Evolutionary conservation across 2,888 invertebrate genomes (phyloP).

Genomic region (Ophion obscuratus): DNA sequence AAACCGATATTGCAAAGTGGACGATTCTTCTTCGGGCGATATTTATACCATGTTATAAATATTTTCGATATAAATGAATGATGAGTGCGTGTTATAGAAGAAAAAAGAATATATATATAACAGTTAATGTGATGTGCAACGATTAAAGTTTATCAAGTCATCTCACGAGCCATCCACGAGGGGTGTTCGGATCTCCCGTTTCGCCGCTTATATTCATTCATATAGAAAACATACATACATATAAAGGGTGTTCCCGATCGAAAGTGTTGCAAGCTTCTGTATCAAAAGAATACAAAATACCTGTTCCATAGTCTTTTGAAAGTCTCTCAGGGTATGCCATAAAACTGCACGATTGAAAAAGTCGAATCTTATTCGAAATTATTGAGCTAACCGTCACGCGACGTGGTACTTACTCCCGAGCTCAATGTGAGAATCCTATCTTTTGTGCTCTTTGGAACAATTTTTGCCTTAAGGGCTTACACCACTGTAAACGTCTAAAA

Average conservation of each 20-base stretch:
- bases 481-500: no score
- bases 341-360: no score
- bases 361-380: no score
- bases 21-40: background rate
- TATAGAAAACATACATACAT: background rate
- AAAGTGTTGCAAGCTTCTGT: background rate
- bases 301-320: background rate
- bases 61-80: background rate
- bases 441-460: no score
- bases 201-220: background rate
- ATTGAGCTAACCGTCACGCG: no score
- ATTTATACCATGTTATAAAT: conserved; percentile 4
- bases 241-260: background rate
- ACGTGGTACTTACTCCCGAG: no score
- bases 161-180: conserved; percentile 36
- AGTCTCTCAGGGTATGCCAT: background rate
- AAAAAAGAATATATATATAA: background rate
- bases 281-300: background rate
- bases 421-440: no score
- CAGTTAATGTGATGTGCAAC: conserved; percentile 5
- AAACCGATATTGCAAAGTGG: background rate
- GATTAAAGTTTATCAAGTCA: background rate
- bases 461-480: no score
- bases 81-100: conserved; percentile 2
- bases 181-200: conserved; percentile 40